Conservation (phyloP, 2,888 invertebrate species). For the Xanthia icteritia region DNA sequence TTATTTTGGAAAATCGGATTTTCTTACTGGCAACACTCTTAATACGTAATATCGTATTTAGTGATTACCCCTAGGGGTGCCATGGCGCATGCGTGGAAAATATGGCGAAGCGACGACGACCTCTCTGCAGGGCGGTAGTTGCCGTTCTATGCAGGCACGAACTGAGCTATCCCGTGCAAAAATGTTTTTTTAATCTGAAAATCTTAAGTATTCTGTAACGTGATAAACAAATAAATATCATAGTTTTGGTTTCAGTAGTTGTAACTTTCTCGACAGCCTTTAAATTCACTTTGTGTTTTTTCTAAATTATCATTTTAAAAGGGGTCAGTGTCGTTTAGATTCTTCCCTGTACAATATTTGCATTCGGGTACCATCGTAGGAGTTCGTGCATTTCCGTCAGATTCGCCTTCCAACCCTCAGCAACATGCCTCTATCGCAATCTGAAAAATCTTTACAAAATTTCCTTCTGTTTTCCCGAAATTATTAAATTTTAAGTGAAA, state of each 20-base stretch:
- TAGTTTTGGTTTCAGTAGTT: not conserved
- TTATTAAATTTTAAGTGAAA: conserved; percentile 77
- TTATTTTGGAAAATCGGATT: conserved; percentile 1
- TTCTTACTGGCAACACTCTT: conserved; percentile 71
- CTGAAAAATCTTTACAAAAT: conserved; percentile 86
- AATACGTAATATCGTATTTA: conserved; percentile 76
- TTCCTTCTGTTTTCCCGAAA: conserved; percentile 75
- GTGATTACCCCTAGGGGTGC: conserved; percentile 82
- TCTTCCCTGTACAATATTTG: conserved; percentile 82
- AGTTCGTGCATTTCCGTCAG: conserved; percentile 85
- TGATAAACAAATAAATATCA: not conserved
- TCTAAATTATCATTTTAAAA: conserved; percentile 32
- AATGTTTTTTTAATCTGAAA: not conserved
- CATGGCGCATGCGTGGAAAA: conserved; percentile 87
- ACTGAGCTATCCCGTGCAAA: conserved; percentile 60
- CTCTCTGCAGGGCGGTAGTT: conserved; percentile 83
- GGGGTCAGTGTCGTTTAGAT: conserved; percentile 66
- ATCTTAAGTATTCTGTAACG: not conserved
- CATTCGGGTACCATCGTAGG: conserved; percentile 84
- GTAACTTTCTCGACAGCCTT: not conserved
- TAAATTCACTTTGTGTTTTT: not conserved
- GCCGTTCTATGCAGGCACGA: conserved; percentile 72
- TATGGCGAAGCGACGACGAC: conserved; percentile 82
- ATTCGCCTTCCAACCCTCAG: conserved; percentile 85
- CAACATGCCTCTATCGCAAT: conserved; percentile 82